These are phyloP conservation scores for Halcyon chelicuti DNA, from an alignment of 2,797 vertebrate species.

Conservation along the genomic window DNA sequence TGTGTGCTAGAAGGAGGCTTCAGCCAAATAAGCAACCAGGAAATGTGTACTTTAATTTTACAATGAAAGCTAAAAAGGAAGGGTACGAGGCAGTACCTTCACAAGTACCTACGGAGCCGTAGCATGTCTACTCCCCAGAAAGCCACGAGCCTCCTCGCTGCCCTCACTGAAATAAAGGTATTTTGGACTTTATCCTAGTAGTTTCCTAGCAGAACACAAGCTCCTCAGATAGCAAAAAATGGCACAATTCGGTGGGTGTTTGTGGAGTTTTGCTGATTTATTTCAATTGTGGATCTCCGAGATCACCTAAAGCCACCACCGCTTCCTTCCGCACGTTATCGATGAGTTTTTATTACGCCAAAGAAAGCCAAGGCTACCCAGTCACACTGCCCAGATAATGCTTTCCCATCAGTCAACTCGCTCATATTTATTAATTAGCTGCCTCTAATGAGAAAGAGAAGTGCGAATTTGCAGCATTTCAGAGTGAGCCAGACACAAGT, in stretches of 20 bases:
- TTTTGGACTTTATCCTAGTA: not conserved
- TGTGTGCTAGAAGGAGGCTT: slow-evolving; percentile 54
- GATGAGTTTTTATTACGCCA: not conserved
- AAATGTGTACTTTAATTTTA: not conserved
- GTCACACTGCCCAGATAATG: not conserved
- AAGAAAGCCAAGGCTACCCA: not conserved
- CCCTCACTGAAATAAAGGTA: not conserved
- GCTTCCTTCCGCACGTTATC: not conserved
- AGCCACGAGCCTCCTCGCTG: not conserved
- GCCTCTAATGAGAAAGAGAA: not conserved
- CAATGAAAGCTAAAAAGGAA: not conserved
- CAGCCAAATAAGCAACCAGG: slow-evolving; percentile 29
- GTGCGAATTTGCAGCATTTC: not conserved
- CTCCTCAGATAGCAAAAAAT: not conserved
- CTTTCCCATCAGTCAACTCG: not conserved
- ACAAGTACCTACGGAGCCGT: not conserved
- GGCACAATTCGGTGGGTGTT: not conserved
- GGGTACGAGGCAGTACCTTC: not conserved
- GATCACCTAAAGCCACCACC: not conserved
- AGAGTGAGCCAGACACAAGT: not conserved
- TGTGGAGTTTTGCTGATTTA: not conserved
- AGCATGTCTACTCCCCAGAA: not conserved
- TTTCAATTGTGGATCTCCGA: not conserved
- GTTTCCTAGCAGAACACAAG: not conserved
- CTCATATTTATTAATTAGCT: not conserved